phyloP scores from a whole-genome alignment of 2,888 invertebrate genomes.

The Ennomos quercinarius region DNA sequence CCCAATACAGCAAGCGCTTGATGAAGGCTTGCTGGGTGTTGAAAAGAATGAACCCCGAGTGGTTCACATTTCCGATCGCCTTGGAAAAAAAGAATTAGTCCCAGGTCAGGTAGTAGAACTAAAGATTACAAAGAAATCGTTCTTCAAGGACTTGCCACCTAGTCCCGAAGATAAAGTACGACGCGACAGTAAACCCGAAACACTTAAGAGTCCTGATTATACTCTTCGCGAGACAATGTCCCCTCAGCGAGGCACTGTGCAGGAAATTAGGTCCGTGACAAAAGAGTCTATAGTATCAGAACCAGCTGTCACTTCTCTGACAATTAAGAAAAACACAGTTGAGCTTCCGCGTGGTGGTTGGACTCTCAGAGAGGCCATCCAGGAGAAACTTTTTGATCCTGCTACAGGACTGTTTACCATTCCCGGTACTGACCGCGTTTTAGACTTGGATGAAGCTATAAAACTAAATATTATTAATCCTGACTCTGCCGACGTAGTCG shows the following conservation, averaged over 20 bases:
- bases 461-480: slow-evolving; percentile 94
- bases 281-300: slow-evolving; percentile 74
- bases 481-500: slow-evolving; percentile 92
- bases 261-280: slow-evolving; percentile 72
- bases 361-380: slow-evolving; percentile 93
- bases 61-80: slow-evolving; percentile 71
- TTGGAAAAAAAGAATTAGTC: slow-evolving; percentile 67
- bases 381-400: slow-evolving; percentile 93
- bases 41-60: slow-evolving; percentile 82
- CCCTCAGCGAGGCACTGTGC: slow-evolving; percentile 56
- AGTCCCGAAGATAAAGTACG: slow-evolving; percentile 81
- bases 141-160: slow-evolving; percentile 74
- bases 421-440: slow-evolving; percentile 93
- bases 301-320: slow-evolving; percentile 77
- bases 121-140: slow-evolving; percentile 82
- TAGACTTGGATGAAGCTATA: slow-evolving; percentile 95
- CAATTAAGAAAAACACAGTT: slow-evolving; percentile 88
- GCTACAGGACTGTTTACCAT: slow-evolving; percentile 93
- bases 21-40: slow-evolving; percentile 89
- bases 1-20: slow-evolving; percentile 91
- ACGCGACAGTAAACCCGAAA: slow-evolving; percentile 83
- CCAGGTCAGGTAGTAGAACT: slow-evolving; percentile 81
- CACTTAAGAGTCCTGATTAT: slow-evolving; percentile 85
- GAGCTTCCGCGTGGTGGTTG: slow-evolving; percentile 94
- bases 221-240: slow-evolving; percentile 53